Conservation (phyloP, 2,888 invertebrate genomes). For the Lapara coniferarum region DNA sequence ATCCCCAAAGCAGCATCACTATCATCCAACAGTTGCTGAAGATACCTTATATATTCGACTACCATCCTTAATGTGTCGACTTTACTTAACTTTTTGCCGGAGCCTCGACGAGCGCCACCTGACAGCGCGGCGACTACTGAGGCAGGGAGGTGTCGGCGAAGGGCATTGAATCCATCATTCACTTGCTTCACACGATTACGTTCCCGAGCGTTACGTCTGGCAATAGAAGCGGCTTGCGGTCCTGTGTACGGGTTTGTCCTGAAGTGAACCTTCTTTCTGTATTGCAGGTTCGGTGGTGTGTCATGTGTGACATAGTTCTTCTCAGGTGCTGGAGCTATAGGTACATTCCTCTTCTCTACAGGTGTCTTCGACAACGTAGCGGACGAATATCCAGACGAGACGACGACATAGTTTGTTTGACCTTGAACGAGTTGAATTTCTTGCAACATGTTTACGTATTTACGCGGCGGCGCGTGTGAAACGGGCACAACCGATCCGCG, state of each 20-base stretch:
- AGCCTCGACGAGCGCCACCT: conserved; percentile 87
- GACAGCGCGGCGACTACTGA: conserved; percentile 88
- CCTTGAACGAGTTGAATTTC: conserved; percentile 81
- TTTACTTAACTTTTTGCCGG: conserved; percentile 93
- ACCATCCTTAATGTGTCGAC: conserved; percentile 95
- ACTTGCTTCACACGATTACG: conserved; percentile 97
- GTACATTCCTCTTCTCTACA: conserved; percentile 79
- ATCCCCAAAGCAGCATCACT: conserved; percentile 85
- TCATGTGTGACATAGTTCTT: conserved; percentile 81
- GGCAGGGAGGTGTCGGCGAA: conserved; percentile 94
- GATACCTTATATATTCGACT: conserved; percentile 94
- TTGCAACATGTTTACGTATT: conserved; percentile 78
- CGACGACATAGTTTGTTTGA: conserved; percentile 85
- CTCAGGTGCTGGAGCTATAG: conserved; percentile 85
- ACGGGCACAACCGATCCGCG: conserved; percentile 66
- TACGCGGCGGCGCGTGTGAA: conserved; percentile 53
- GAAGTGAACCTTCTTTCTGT: conserved; percentile 90
- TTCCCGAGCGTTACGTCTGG: conserved; percentile 96
- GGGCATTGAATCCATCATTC: conserved; percentile 95
- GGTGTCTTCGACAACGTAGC: conserved; percentile 76
- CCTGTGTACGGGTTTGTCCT: conserved; percentile 84
- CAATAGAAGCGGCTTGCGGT: conserved; percentile 93
- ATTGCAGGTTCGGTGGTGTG: conserved; percentile 83
- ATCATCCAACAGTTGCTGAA: conserved; percentile 91
- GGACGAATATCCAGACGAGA: conserved; percentile 80